Evolutionary conservation across 2,888 invertebrate genomes (phyloP).

Genomic region (Elaeidobius kamerunicus): DNA sequence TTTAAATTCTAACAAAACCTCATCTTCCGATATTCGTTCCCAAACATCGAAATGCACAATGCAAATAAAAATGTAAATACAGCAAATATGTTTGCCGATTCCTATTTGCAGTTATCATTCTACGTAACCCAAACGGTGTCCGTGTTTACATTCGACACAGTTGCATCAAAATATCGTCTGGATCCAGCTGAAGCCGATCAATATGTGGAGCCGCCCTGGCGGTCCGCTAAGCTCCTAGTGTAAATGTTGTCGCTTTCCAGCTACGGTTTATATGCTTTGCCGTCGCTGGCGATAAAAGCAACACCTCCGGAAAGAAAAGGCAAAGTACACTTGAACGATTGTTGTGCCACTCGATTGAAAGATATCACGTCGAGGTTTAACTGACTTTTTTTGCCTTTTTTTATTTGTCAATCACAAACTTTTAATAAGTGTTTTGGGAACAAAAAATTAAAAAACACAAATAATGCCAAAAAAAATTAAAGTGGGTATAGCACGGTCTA

Average conservation of each 20-base stretch:
- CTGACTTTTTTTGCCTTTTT: too few relatives aligned
- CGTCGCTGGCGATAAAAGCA: constrained; percentile 11
- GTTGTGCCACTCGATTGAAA: constrained; percentile 1
- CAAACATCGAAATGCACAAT: too few relatives aligned
- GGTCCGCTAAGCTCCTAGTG: constrained; percentile 33
- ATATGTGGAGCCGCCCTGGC: constrained; percentile 42
- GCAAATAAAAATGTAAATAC: too few relatives aligned
- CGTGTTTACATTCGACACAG: constrained; percentile 25
- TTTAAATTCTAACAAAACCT: too few relatives aligned
- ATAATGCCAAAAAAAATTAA: too few relatives aligned
- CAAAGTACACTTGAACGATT: neutral
- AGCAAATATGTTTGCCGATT: constrained; percentile 2
- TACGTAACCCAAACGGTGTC: constrained; percentile 13
- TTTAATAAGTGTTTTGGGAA: too few relatives aligned
- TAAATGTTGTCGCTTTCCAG: constrained; percentile 15
- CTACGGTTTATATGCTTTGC: constrained; percentile 3
- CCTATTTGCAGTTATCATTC: constrained; percentile 10
- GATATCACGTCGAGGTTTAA: neutral
- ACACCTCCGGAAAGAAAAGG: constrained; percentile 2
- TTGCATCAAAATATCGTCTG: constrained; percentile 27
- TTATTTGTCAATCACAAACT: too few relatives aligned
- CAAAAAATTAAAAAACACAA: too few relatives aligned
- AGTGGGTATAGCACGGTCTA: too few relatives aligned
- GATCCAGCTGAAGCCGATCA: constrained; percentile 35
- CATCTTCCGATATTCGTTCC: too few relatives aligned